Base-by-base conservation (phyloP, 2,113 vertebrate species). In the Ictalurus furcatus region DNA sequence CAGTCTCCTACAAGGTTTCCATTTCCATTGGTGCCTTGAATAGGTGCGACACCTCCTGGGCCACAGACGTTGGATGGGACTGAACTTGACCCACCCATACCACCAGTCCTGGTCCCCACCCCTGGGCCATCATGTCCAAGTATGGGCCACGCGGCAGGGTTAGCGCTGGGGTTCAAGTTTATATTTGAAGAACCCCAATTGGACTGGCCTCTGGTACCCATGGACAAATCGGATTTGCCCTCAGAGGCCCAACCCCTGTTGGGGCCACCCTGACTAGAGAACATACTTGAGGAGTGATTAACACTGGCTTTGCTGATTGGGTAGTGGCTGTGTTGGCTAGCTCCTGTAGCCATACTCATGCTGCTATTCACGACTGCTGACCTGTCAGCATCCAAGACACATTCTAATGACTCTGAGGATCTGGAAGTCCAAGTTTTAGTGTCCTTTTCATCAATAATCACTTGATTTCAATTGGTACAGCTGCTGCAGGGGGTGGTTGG, bases 91-190 rank as follows among this genome's bases (percentile, higher is more conserved):
- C 90, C 91, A 79, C 94, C 94, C 89, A 94, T 92, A 65, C 90
- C 89, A 93, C 94, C 96, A 93, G 95, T 95, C 93, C 95, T 95
- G 88, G 95, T 95, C 92, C 95, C 95, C 89, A 95, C 94, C 92
- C 96, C 95, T 94, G 96, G 92, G 92, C 96, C 96, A 91, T 99
- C 98, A 73, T 99, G 98, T 93, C 98, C 97, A 13, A 99, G 96
- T 90, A 98, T 97, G 92, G 98, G 98, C 98, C 98, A 99, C 92
- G 98, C 98, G 91, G 98, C 97, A 89, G 98, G 98, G 95, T 99
- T 99, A 95, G 98, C 98, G 94, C 96, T 99, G 87, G 98, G 98
- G 90, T 99, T 99, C 93, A 99, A 97, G 96, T 98, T 99, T 93
- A 99, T 96, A 96, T 97, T 98, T 95, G 98, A 96, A 93, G 97